A percentile compares a stretch with the other conserved stretches of the same genome.
Evolutionary conservation across 2,888 invertebrate species (phyloP).

Genomic region (Andrena camellia): DNA sequence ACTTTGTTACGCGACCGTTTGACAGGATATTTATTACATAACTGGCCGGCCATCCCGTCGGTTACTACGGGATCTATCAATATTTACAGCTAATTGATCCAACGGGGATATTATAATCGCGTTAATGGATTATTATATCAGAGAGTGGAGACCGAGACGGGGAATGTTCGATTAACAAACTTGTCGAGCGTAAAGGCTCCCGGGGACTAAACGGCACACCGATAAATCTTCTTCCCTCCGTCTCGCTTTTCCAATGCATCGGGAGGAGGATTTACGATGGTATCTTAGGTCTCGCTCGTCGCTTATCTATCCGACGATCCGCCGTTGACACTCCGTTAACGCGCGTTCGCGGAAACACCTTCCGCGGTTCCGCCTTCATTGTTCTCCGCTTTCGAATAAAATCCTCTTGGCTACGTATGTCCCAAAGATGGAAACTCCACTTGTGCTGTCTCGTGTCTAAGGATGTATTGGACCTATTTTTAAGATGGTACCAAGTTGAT

Average conservation of each 20-base stretch:
- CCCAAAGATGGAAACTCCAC: no score
- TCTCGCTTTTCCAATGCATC: background rate
- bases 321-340: background rate
- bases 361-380: background rate
- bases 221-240: constrained; percentile 13
- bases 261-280: constrained; percentile 8
- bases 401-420: no score
- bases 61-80: constrained; percentile 36
- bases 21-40: constrained; percentile 38
- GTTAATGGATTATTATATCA: constrained; percentile 33
- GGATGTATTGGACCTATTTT: no score
- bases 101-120: constrained; percentile 13
- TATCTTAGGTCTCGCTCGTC: background rate
- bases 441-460: no score
- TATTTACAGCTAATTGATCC: constrained; percentile 35
- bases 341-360: background rate
- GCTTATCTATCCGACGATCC: constrained; percentile 6
- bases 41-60: constrained; percentile 15
- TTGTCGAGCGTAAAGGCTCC: background rate
- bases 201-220: background rate
- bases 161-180: constrained; percentile 16
- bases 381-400: background rate
- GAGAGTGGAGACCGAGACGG: background rate
- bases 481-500: no score
- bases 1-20: constrained; percentile 40